These are phyloP conservation scores for Patagioenas fasciata DNA, from an alignment of 2,113 vertebrate species.

Conservation along the genomic window DNA sequence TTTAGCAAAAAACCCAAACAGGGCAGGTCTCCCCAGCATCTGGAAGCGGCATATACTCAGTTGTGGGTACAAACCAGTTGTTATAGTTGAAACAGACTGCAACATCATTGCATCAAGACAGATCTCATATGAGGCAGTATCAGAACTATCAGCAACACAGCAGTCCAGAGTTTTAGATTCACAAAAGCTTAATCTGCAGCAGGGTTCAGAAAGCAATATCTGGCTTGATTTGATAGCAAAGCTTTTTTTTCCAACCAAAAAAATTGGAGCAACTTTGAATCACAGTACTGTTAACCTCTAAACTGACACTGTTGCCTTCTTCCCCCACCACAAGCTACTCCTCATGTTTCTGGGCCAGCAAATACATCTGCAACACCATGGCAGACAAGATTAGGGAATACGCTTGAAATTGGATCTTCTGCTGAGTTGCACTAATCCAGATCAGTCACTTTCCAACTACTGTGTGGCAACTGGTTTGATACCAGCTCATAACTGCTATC, in stretches of 20 bases:
- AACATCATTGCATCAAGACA: neutral
- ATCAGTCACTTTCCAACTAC: neutral
- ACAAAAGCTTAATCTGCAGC: neutral
- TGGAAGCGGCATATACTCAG: neutral
- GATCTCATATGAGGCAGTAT: fast-evolving
- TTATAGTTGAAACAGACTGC: neutral
- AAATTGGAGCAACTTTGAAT: neutral
- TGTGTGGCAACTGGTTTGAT: neutral
- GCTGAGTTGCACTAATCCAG: neutral
- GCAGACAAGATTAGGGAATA: neutral
- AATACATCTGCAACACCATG: neutral
- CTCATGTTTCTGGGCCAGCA: neutral
- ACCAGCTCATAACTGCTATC: neutral
- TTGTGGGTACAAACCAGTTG: neutral
- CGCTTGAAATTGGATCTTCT: neutral
- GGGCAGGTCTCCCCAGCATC: neutral
- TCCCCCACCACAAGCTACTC: neutral
- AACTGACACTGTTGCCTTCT: neutral
- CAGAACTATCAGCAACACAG: neutral
- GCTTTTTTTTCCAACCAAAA: neutral
- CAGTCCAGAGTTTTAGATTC: neutral
- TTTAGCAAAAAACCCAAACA: neutral
- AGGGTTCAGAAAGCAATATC: neutral
- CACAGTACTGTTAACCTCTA: neutral
- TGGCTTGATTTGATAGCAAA: neutral